Evolutionary conservation across 2,797 vertebrate species (phyloP).

Genomic region (Scleropages formosus): DNA sequence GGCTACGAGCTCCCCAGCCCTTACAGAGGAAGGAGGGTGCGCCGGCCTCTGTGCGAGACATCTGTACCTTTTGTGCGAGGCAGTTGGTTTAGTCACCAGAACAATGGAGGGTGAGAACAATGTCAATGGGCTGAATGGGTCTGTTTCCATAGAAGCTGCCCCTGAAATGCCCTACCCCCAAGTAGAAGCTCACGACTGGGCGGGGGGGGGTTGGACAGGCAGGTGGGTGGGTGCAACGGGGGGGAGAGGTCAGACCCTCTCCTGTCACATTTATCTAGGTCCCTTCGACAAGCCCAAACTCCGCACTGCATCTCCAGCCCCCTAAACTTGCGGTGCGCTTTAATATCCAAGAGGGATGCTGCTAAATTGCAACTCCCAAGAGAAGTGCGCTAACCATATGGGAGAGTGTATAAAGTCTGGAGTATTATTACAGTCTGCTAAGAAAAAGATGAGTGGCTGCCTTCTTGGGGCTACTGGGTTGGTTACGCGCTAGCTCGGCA

Average conservation of each 20-base stretch:
- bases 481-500: too few relatives aligned
- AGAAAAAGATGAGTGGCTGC: too few relatives aligned
- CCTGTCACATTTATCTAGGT: neutral
- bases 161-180: neutral
- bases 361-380: neutral
- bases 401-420: neutral
- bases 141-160: neutral
- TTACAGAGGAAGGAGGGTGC: neutral
- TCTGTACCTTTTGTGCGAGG: conserved; percentile 19
- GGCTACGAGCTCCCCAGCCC: too few relatives aligned
- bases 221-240: too few relatives aligned
- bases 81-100: conserved; percentile 34
- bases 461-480: too few relatives aligned
- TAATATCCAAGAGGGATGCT: neutral
- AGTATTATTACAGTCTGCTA: too few relatives aligned
- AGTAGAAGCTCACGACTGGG: neutral
- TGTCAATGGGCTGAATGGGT: conserved; percentile 21
- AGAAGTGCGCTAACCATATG: neutral
- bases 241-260: too few relatives aligned
- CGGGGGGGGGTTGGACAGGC: neutral
- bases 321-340: neutral
- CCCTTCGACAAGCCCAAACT: neutral
- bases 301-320: too few relatives aligned
- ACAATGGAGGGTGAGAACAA: conserved; percentile 37
- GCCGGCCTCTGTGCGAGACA: conserved; percentile 5